These are phyloP conservation scores for Trissolcus brochymenae DNA, from an alignment of 2,888 invertebrate species.

Conservation along the genomic window DNA sequence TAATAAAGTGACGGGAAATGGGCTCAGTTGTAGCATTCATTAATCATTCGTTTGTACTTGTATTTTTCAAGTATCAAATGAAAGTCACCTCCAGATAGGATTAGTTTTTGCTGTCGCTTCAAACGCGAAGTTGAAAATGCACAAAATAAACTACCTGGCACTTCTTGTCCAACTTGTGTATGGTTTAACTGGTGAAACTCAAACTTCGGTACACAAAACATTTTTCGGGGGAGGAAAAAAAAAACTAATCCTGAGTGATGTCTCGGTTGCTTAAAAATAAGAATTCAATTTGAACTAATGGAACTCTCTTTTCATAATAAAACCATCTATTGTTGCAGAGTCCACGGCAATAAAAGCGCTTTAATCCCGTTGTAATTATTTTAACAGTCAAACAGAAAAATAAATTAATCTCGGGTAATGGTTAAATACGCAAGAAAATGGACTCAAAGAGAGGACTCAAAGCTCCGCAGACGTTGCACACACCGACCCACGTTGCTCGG, in stretches of 20 bases:
- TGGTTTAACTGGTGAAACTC: no score
- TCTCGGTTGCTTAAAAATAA: constrained; percentile 23
- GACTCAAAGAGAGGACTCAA: constrained; percentile 54
- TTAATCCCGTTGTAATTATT: constrained; percentile 37
- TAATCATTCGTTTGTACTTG: constrained; percentile 29
- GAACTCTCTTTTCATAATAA: constrained; percentile 41
- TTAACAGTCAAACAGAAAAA: constrained; percentile 46
- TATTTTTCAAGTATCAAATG: neutral
- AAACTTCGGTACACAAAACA: no score
- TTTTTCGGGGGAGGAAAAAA: no score
- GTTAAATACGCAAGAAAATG: constrained; percentile 58
- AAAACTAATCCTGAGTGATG: constrained; percentile 17
- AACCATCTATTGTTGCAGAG: constrained; percentile 22
- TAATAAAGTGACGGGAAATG: constrained; percentile 48
- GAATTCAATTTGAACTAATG: constrained; percentile 37
- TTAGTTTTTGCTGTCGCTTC: no score
- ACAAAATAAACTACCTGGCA: no score
- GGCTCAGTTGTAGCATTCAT: constrained; percentile 29
- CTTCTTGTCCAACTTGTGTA: no score
- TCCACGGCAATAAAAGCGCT: constrained; percentile 32
- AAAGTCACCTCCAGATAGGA: neutral
- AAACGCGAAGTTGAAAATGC: no score
- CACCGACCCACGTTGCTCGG: constrained; percentile 53
- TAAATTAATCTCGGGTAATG: constrained; percentile 51
- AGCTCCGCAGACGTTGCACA: constrained; percentile 60